Evolutionary conservation across 2,113 vertebrate genomes (phyloP).

Genomic region (Misgurnus anguillicaudatus): DNA sequence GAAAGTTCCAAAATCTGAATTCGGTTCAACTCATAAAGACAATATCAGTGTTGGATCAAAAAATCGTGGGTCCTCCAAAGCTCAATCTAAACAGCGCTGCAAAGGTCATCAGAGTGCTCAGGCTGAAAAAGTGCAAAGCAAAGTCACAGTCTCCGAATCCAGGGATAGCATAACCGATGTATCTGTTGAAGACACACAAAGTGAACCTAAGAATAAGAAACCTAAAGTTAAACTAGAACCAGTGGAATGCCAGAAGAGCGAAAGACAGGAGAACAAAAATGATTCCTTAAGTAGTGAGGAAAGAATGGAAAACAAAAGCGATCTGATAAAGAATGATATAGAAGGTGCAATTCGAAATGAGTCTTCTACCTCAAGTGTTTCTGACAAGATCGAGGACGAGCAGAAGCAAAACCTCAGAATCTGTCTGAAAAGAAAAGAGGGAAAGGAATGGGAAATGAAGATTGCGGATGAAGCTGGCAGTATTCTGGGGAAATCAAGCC

Average conservation of each 20-base stretch:
- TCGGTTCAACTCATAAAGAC: not conserved
- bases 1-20: not conserved
- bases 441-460: conserved; percentile 75
- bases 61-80: conserved; percentile 34
- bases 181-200: not conserved
- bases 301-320: not conserved
- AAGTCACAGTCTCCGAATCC: not conserved
- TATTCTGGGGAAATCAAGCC: conserved; percentile 45
- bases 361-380: conserved; percentile 12
- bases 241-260: conserved; percentile 28
- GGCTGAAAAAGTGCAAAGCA: not conserved
- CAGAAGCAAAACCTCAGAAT: conserved; percentile 68
- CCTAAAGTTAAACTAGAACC: not conserved
- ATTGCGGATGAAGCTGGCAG: conserved; percentile 64
- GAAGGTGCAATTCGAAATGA: conserved; percentile 1
- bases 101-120: conserved; percentile 14
- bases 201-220: not conserved
- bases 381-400: conserved; percentile 55
- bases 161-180: not conserved
- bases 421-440: conserved; percentile 72
- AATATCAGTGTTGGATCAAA: not conserved
- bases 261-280: conserved; percentile 46
- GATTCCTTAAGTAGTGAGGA: conserved; percentile 2
- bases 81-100: conserved; percentile 20
- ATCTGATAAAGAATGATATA: not conserved